phyloP scores from a whole-genome alignment of 2,113 vertebrate species.

The Callipepla squamata region DNA sequence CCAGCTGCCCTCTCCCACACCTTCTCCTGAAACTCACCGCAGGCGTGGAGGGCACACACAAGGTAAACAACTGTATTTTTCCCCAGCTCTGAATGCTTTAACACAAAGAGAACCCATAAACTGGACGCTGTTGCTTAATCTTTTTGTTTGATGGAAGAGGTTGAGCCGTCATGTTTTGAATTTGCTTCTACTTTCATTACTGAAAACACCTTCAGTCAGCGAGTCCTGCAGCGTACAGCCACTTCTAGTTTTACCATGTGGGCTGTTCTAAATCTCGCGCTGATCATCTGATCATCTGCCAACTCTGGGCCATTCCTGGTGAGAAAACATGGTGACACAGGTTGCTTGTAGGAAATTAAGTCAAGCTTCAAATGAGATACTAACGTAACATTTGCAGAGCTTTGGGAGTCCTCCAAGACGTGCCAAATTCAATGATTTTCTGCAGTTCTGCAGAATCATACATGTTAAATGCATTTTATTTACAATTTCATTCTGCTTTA shows the following conservation, averaged over 20 bases:
- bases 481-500: background rate
- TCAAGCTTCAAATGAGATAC: background rate
- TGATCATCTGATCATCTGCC: background rate
- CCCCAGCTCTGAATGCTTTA: background rate
- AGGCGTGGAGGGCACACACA: background rate
- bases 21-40: background rate
- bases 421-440: background rate
- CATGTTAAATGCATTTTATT: background rate
- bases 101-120: background rate
- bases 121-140: background rate
- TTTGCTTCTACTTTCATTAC: background rate
- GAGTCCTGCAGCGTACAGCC: background rate
- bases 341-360: background rate
- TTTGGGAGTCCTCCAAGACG: background rate
- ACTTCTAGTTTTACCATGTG: background rate
- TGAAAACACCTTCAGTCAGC: background rate
- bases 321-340: background rate
- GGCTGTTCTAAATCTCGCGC: background rate
- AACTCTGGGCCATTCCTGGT: background rate
- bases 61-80: background rate
- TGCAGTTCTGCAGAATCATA: background rate
- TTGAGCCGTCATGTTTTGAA: background rate
- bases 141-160: background rate
- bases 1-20: background rate
- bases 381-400: background rate